These are phyloP conservation scores for Heliornis fulica DNA, from an alignment of 2,113 vertebrate genomes.

Conservation along the genomic window DNA sequence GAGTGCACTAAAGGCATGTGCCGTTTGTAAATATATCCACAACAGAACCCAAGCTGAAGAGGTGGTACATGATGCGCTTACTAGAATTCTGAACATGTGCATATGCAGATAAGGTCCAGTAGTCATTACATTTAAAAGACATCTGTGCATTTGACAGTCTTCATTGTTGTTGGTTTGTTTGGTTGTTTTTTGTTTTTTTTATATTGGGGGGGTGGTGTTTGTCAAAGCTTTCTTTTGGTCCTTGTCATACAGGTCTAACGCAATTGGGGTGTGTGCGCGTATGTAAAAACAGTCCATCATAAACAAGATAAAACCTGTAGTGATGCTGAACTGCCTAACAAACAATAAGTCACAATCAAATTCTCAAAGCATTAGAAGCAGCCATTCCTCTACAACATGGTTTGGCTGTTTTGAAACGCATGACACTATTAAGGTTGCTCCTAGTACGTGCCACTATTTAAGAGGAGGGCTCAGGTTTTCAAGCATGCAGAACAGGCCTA, in stretches of 20 bases:
- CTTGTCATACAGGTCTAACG: constrained; percentile 75
- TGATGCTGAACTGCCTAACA: constrained; percentile 84
- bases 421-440: constrained; percentile 71
- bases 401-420: constrained; percentile 67
- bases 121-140: constrained; percentile 75
- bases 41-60: constrained; percentile 82
- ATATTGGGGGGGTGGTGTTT: neutral
- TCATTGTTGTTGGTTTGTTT: neutral
- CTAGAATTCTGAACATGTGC: constrained; percentile 80
- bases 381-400: constrained; percentile 65
- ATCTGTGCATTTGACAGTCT: constrained; percentile 80
- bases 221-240: constrained; percentile 80
- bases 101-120: constrained; percentile 79
- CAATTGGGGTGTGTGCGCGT: neutral
- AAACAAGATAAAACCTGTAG: constrained; percentile 80
- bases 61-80: constrained; percentile 80
- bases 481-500: constrained; percentile 75
- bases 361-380: constrained; percentile 83
- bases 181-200: too few species aligned
- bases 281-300: constrained; percentile 74
- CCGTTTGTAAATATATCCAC: constrained; percentile 84
- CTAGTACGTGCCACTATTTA: constrained; percentile 77
- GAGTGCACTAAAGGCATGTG: constrained; percentile 83
- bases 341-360: constrained; percentile 90
- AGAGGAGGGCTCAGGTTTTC: constrained; percentile 60